Conservation (phyloP, 2,113 vertebrate species). For the Hippopotamus amphibius region DNA sequence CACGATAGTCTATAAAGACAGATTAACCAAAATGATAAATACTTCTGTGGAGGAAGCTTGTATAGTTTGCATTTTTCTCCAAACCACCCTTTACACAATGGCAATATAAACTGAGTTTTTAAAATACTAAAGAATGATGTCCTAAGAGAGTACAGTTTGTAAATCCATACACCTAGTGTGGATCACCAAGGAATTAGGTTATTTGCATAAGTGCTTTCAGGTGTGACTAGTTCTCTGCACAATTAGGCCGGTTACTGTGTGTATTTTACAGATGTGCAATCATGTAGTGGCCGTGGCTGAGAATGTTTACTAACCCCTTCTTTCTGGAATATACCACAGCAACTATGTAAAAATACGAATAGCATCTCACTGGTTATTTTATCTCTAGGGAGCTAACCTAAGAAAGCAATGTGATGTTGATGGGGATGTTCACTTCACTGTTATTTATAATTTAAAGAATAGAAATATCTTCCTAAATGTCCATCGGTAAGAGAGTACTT, state of each 20-base stretch:
- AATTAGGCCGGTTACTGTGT: slow-evolving; percentile 36
- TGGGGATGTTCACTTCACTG: slow-evolving; percentile 55
- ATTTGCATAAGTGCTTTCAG: slow-evolving; percentile 64
- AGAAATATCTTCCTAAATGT: background rate
- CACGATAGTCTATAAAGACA: slow-evolving; percentile 59
- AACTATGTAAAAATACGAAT: background rate
- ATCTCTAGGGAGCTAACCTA: background rate
- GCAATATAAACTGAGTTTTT: background rate
- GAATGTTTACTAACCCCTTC: background rate
- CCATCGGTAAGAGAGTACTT: background rate
- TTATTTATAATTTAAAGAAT: slow-evolving; percentile 51
- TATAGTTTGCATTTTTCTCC: slow-evolving; percentile 32
- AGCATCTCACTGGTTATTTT: background rate
- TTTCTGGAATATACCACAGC: background rate
- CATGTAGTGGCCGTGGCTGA: background rate
- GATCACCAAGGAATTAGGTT: background rate
- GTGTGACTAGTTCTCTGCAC: background rate
- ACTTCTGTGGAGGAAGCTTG: background rate
- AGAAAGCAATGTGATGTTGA: background rate
- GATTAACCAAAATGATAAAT: slow-evolving; percentile 61
- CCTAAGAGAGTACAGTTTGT: background rate
- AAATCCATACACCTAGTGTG: background rate
- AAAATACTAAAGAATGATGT: background rate
- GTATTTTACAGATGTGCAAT: slow-evolving; percentile 31
- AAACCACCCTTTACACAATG: background rate